phyloP scores from a whole-genome alignment of 1,140 invertebrate genomes.

The Drosophila rufa region DNA sequence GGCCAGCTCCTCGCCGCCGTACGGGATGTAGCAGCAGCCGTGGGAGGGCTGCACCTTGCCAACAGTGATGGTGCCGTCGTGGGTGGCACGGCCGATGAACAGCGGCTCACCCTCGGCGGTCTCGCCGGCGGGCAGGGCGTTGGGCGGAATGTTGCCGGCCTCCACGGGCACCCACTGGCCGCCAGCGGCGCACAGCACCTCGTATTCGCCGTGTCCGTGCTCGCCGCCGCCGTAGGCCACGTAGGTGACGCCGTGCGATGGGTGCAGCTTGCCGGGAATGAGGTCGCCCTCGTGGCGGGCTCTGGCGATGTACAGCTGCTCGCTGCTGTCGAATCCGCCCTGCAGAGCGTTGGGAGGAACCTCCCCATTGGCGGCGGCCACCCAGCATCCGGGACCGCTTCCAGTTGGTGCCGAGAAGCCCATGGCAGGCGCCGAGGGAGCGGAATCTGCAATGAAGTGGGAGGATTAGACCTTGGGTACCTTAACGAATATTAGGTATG shows the following conservation, averaged over 20 bases:
- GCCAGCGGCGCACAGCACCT: constrained; percentile 88
- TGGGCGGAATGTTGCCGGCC: constrained; percentile 89
- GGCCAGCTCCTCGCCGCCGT: constrained; percentile 89
- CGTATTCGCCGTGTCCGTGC: constrained; percentile 90
- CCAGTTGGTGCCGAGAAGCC: constrained; percentile 67
- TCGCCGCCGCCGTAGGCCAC: constrained; percentile 92
- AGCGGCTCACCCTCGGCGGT: constrained; percentile 91
- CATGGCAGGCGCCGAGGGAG: constrained; percentile 59
- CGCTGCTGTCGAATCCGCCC: constrained; percentile 90
- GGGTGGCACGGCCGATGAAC: constrained; percentile 89
- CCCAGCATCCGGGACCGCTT: constrained; percentile 87
- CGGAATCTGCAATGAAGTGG: constrained; percentile 33
- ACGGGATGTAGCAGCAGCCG: constrained; percentile 90
- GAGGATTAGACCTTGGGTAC: not conserved
- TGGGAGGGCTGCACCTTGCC: constrained; percentile 91
- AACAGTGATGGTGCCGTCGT: constrained; percentile 89
- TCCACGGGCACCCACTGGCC: constrained; percentile 88
- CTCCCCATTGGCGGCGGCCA: constrained; percentile 87
- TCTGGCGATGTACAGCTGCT: constrained; percentile 90
- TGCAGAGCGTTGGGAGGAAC: constrained; percentile 90
- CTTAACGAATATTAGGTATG: not conserved
- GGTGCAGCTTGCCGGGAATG: constrained; percentile 91
- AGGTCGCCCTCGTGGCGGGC: constrained; percentile 90
- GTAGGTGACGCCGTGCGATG: constrained; percentile 90
- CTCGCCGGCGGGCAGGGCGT: constrained; percentile 90